These are phyloP conservation scores for Patella depressa DNA, from an alignment of 2,888 invertebrate genomes.

Conservation along the genomic window DNA sequence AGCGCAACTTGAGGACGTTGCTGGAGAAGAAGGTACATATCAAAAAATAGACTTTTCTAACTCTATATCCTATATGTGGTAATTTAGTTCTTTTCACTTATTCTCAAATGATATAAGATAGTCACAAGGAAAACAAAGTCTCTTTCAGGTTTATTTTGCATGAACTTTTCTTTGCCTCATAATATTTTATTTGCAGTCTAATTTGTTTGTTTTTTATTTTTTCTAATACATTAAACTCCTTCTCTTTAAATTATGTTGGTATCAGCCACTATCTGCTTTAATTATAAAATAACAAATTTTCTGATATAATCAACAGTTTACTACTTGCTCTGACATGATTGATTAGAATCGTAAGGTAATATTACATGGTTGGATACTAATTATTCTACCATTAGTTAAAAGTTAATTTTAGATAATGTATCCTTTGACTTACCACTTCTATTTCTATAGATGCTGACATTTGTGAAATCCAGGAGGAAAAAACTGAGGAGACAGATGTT, in stretches of 20 bases:
- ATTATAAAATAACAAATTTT: too few species aligned
- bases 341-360: too few species aligned
- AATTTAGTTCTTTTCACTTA: conserved; percentile 18
- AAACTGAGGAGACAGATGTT: conserved; percentile 68
- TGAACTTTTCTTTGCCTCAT: conserved; percentile 31
- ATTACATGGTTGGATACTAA: too few species aligned
- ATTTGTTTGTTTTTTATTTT: not conserved
- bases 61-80: not conserved
- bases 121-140: conserved; percentile 13
- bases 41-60: not conserved
- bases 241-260: too few species aligned
- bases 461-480: conserved; percentile 61
- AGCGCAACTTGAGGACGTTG: conserved; percentile 62
- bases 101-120: conserved; percentile 31
- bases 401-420: conserved; percentile 15
- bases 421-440: conserved; percentile 27
- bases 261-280: too few species aligned
- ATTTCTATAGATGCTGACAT: conserved; percentile 53
- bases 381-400: not conserved
- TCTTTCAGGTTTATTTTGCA: conserved; percentile 33
- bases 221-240: too few species aligned
- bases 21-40: conserved; percentile 49
- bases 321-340: too few species aligned
- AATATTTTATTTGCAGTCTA: conserved; percentile 18
- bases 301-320: too few species aligned